phyloP scores from a whole-genome alignment of 2,888 invertebrate genomes.

The Hypselothyrea guttata region DNA sequence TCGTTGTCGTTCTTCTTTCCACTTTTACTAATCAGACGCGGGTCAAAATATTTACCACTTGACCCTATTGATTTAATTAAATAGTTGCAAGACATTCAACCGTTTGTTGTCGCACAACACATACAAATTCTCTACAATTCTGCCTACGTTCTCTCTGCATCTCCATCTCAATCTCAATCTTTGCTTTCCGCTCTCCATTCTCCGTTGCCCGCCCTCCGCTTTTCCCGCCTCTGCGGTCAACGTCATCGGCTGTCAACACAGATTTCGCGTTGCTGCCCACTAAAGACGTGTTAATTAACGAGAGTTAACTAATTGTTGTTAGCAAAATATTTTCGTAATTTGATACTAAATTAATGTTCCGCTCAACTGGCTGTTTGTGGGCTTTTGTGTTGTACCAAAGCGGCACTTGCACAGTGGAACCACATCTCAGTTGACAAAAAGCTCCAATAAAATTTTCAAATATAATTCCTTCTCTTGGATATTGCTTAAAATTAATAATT shows the following conservation, averaged over 20 bases:
- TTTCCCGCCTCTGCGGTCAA: slow-evolving; percentile 43
- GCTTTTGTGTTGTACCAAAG: slow-evolving; percentile 64
- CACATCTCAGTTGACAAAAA: too few relatives aligned
- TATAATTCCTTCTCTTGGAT: too few relatives aligned
- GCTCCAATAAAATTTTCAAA: too few relatives aligned
- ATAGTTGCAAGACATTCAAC: slow-evolving; percentile 81
- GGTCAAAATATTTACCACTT: slow-evolving; percentile 83
- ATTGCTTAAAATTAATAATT: too few relatives aligned
- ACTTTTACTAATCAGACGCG: slow-evolving; percentile 81
- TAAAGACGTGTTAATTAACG: slow-evolving; percentile 82
- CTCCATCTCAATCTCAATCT: background rate
- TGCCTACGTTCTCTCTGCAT: too few relatives aligned
- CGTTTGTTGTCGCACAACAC: slow-evolving; percentile 70
- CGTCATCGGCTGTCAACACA: slow-evolving; percentile 80
- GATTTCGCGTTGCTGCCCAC: slow-evolving; percentile 75
- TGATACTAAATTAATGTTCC: slow-evolving; percentile 81
- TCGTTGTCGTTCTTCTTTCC: slow-evolving; percentile 42
- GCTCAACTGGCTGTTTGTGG: slow-evolving; percentile 72
- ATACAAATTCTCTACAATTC: slow-evolving; percentile 7
- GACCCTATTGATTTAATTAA: slow-evolving; percentile 83
- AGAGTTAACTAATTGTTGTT: slow-evolving; percentile 82
- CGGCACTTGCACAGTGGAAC: slow-evolving; percentile 47
- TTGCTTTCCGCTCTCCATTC: slow-evolving; percentile 1
- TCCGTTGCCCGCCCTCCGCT: slow-evolving; percentile 10
- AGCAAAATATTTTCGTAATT: slow-evolving; percentile 82